Percentiles rank a stretch among this genome's conserved stretches.
These are phyloP conservation scores for Castor canadensis DNA, from an alignment of 2,113 vertebrate species.

Conservation along the genomic window DNA sequence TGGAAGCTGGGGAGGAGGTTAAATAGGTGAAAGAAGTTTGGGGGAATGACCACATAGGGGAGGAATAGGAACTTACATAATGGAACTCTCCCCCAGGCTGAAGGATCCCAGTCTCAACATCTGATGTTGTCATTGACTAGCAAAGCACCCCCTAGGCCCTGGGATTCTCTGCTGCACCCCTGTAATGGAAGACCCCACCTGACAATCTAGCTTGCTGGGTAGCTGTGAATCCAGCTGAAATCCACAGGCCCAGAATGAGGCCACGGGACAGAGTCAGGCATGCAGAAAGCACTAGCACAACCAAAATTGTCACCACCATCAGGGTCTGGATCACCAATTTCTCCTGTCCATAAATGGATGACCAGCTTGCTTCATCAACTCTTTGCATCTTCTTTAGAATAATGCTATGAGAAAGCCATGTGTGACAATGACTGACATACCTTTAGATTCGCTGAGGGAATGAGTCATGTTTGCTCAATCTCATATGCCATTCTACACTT, in stretches of 20 bases:
- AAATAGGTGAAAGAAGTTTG: background rate
- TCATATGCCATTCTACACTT: background rate
- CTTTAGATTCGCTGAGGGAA: background rate
- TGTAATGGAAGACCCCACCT: background rate
- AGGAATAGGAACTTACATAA: background rate
- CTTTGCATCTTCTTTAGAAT: no score
- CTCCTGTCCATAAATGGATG: no score
- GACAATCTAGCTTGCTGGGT: no score
- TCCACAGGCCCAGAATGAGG: no score
- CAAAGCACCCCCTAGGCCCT: background rate
- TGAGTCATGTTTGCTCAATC: background rate
- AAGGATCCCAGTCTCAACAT: background rate
- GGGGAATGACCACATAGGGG: no score
- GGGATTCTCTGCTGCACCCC: background rate
- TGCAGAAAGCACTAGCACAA: background rate
- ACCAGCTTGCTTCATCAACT: no score
- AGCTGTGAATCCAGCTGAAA: background rate
- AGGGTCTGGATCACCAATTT: no score
- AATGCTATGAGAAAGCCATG: no score
- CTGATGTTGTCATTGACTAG: background rate
- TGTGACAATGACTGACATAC: no score
- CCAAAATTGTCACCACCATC: background rate
- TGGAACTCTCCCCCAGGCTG: no score
- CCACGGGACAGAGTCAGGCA: background rate
- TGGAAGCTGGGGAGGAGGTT: no score